phyloP scores from a whole-genome alignment of 2,797 vertebrate genomes.

The Diglossa cyanea region DNA sequence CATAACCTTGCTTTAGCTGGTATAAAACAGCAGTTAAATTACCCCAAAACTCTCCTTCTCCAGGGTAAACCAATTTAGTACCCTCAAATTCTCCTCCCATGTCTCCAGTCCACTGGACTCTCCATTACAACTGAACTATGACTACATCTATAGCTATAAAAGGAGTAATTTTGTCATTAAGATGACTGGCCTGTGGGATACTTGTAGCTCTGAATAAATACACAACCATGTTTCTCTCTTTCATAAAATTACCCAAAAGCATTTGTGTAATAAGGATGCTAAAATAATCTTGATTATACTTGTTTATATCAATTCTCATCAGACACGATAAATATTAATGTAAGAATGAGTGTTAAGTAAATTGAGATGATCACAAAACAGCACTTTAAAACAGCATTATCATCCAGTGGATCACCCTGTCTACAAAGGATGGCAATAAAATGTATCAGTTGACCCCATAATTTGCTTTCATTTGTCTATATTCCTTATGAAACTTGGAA shows the following conservation, averaged over 20 bases:
- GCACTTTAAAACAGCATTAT: neutral
- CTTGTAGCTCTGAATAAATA: constrained; percentile 7
- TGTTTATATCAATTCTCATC: constrained; percentile 53
- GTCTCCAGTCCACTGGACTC: neutral
- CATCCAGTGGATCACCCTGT: neutral
- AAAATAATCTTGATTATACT: constrained; percentile 44
- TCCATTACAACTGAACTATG: neutral
- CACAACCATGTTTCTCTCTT: neutral
- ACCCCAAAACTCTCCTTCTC: neutral
- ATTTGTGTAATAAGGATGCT: neutral
- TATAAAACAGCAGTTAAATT: neutral
- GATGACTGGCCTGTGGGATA: neutral
- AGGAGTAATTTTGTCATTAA: neutral
- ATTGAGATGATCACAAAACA: neutral
- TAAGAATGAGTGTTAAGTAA: constrained; percentile 9
- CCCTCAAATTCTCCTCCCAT: neutral
- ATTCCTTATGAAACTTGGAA: neutral
- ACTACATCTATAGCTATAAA: neutral
- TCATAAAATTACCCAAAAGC: neutral
- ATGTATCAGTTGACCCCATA: neutral
- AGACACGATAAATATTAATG: constrained; percentile 47
- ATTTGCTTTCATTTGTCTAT: neutral
- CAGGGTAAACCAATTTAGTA: neutral
- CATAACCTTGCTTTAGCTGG: neutral
- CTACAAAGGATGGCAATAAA: neutral